A percentile compares a stretch with the other conserved stretches of the same genome.
Evolutionary conservation across 2,888 invertebrate genomes (phyloP).

Genomic region (Anthoptus insignis): DNA sequence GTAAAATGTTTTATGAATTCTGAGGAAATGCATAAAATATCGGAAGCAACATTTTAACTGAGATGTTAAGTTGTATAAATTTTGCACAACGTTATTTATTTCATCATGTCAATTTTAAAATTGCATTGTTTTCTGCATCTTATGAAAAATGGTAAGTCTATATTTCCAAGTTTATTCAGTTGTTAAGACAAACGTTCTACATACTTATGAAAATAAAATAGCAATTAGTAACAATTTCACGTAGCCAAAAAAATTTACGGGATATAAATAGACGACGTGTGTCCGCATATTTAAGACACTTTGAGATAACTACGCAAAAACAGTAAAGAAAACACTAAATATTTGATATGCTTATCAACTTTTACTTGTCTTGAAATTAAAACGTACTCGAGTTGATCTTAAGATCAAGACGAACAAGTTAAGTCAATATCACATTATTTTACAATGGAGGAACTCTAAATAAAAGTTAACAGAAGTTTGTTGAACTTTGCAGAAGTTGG

Average conservation of each 20-base stretch:
- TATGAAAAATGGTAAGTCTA: no score
- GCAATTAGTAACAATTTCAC: no score
- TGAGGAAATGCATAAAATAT: constrained; percentile 55
- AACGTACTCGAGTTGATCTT: constrained; percentile 1
- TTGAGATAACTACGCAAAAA: no score
- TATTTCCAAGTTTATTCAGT: no score
- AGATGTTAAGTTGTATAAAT: background rate
- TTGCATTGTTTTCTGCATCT: no score
- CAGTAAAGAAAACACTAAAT: no score
- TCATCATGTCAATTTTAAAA: background rate
- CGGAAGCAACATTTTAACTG: background rate
- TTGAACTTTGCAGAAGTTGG: constrained; percentile 40
- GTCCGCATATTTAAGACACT: no score
- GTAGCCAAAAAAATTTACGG: no score
- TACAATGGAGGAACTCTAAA: constrained; percentile 41
- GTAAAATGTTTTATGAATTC: constrained; percentile 65
- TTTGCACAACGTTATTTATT: background rate
- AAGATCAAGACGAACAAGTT: constrained; percentile 15
- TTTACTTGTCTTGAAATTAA: background rate
- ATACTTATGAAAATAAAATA: no score
- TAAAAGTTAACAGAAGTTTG: constrained; percentile 42
- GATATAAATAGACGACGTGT: no score
- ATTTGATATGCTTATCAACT: constrained; percentile 8
- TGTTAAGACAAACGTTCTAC: no score
- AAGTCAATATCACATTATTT: constrained; percentile 34